Conservation (phyloP, 2,797 vertebrate genomes). For the Periparus ater region DNA sequence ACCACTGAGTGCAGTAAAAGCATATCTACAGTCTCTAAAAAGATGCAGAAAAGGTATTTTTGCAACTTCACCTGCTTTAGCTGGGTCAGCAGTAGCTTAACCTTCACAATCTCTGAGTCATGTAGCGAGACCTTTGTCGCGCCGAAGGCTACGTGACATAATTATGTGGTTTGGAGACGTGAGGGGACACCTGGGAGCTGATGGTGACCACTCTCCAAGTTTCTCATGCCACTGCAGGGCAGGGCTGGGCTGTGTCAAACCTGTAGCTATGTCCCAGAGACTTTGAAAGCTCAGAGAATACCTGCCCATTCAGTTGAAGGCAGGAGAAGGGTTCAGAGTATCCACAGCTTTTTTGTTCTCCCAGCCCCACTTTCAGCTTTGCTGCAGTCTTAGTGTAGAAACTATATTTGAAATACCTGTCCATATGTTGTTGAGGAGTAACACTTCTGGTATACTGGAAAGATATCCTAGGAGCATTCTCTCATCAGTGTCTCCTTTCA, state of each 20-base stretch:
- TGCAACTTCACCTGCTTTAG: not conserved
- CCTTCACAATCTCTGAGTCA: not conserved
- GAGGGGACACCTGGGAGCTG: not conserved
- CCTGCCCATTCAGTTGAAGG: not conserved
- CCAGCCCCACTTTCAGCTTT: not conserved
- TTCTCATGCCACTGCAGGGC: not conserved
- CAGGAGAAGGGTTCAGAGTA: not conserved
- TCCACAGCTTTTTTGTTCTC: accelerated
- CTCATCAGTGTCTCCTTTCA: not conserved
- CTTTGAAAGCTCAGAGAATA: not conserved
- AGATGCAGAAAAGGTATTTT: not conserved
- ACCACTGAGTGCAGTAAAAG: not conserved
- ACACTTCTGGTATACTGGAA: not conserved
- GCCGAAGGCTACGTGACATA: not conserved
- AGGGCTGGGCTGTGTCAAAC: not conserved
- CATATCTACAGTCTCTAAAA: not conserved
- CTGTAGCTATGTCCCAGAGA: not conserved
- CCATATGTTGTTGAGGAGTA: not conserved
- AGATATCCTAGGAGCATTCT: not conserved
- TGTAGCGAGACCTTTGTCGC: accelerated
- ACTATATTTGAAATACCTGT: not conserved
- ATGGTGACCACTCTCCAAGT: not conserved
- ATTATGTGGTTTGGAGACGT: not conserved
- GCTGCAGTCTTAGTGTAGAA: not conserved
- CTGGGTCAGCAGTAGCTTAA: not conserved